A percentile compares a stretch with the other conserved stretches of the same genome.
phyloP scores from a whole-genome alignment of 1,140 invertebrate species.

The Heliothis virescens region DNA sequence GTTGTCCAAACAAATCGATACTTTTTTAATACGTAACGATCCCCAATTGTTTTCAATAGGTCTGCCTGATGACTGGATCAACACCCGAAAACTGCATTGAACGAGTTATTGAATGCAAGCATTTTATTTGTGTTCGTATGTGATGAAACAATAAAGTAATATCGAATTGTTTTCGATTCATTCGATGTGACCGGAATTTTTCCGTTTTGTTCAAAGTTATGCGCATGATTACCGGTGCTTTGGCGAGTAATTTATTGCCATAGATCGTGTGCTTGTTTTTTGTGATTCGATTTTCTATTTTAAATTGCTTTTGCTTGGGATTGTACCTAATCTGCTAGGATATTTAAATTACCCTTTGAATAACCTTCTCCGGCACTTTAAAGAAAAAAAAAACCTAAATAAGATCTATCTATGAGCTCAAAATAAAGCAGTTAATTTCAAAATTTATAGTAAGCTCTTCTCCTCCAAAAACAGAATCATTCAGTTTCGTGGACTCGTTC shows the following conservation, averaged over 20 bases:
- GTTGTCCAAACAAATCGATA: not conserved
- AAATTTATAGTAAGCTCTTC: too few species aligned
- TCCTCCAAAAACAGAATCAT: not conserved
- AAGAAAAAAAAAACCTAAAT: too few species aligned
- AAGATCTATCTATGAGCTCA: too few species aligned
- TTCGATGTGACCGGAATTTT: constrained; percentile 12
- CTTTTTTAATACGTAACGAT: not conserved
- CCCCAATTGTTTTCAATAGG: not conserved
- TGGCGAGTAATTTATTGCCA: constrained; percentile 26
- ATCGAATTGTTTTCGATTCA: constrained; percentile 1
- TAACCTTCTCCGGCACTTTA: too few species aligned
- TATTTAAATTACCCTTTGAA: too few species aligned
- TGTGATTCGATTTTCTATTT: constrained; percentile 14
- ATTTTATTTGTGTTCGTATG: constrained; percentile 20
- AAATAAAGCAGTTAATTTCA: too few species aligned
- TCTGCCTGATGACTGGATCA: not conserved
- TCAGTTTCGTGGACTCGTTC: not conserved
- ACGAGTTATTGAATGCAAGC: not conserved
- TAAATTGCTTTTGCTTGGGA: not conserved
- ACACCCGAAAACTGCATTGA: constrained; percentile 22
- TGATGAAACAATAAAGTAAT: constrained; percentile 18
- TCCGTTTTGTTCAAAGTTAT: not conserved
- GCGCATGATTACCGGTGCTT: constrained; percentile 6
- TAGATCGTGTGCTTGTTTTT: not conserved
- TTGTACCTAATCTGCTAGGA: not conserved